These are phyloP conservation scores for Mesocricetus auratus DNA, from an alignment of 2,113 vertebrate species.

Conservation along the genomic window DNA sequence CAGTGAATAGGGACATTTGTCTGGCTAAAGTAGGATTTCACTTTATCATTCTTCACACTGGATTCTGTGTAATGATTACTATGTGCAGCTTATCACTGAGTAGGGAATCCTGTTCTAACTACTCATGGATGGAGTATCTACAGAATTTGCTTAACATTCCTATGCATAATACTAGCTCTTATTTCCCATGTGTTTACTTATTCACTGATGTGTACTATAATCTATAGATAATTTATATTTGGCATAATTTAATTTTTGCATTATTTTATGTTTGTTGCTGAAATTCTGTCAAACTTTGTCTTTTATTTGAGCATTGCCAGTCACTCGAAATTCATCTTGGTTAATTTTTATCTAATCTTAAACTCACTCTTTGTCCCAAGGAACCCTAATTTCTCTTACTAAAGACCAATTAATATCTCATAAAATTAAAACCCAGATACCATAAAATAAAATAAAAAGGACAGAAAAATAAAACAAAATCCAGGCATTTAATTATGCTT, in stretches of 20 bases:
- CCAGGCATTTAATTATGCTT: neutral
- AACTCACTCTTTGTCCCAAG: neutral
- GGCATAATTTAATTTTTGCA: neutral
- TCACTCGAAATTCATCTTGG: neutral
- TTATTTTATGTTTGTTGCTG: neutral
- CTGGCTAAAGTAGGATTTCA: neutral
- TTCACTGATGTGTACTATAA: neutral
- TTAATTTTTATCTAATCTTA: neutral
- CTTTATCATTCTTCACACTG: neutral
- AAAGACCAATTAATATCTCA: neutral
- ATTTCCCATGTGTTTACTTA: neutral
- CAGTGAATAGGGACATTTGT: neutral
- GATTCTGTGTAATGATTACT: neutral
- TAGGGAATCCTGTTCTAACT: neutral
- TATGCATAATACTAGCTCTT: neutral
- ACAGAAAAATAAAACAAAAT: neutral
- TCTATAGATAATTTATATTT: neutral
- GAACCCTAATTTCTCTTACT: neutral
- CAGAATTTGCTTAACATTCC: neutral
- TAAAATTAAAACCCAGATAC: neutral
- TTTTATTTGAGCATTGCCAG: neutral
- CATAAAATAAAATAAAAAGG: neutral
- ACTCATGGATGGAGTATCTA: neutral
- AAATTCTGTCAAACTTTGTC: neutral
- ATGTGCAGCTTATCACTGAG: neutral